Percentiles rank a stretch among this genome's conserved stretches.
Evolutionary conservation across 2,888 invertebrate species (phyloP).

Genomic region (Phragmatobia fuliginosa): DNA sequence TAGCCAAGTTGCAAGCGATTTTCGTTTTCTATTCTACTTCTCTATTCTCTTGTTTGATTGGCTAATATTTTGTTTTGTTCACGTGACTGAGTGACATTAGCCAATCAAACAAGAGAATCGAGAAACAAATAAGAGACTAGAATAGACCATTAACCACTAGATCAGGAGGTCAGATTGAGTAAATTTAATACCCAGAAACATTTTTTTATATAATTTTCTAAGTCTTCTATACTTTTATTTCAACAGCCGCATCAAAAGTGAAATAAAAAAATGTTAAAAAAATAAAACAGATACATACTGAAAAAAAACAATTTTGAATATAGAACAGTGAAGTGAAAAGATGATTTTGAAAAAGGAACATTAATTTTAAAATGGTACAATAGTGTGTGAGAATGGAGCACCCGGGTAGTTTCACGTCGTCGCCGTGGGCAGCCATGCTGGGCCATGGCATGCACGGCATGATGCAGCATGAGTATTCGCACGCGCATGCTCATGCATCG

Average conservation of each 20-base stretch:
- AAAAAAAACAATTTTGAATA: conserved; percentile 32
- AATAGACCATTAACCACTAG: too few species aligned
- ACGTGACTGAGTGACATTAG: too few species aligned
- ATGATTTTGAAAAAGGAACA: conserved; percentile 41
- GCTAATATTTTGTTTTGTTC: too few species aligned
- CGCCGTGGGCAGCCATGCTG: conserved; percentile 93
- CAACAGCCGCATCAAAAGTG: background rate
- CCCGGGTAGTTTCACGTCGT: conserved; percentile 91
- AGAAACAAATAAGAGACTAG: too few species aligned
- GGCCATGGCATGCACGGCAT: conserved; percentile 89
- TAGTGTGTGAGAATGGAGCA: conserved; percentile 89
- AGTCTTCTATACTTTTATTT: background rate
- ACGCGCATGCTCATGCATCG: conserved; percentile 87
- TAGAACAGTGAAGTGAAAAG: conserved; percentile 43
- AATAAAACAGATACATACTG: conserved; percentile 39
- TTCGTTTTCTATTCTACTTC: too few species aligned
- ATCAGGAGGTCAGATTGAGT: background rate
- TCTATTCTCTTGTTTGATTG: too few species aligned
- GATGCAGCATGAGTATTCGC: conserved; percentile 88
- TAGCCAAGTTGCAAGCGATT: too few species aligned
- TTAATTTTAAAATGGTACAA: conserved; percentile 55
- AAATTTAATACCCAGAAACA: background rate
- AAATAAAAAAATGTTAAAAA: conserved; percentile 12
- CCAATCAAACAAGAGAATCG: too few species aligned
- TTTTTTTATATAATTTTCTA: too few species aligned